Evolutionary conservation across 2,797 vertebrate species (phyloP).

Genomic region (Prionace glauca): DNA sequence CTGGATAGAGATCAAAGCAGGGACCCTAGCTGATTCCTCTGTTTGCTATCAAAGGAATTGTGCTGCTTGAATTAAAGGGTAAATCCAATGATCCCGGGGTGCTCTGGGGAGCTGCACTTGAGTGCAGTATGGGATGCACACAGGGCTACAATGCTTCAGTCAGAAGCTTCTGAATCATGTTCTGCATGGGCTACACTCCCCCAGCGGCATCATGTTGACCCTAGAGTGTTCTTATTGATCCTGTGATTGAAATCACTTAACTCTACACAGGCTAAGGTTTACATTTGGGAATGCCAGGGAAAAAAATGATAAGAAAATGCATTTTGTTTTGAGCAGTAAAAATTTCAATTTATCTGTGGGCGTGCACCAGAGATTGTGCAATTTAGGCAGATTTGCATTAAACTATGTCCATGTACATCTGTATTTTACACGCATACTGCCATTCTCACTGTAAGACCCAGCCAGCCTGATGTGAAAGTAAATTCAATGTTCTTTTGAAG

Average conservation of each 20-base stretch:
- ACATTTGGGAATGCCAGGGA: not conserved
- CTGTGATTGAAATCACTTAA: not conserved
- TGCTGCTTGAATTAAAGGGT: not conserved
- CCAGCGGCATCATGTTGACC: not conserved
- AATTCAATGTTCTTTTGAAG: conserved; percentile 14
- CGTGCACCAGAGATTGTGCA: not conserved
- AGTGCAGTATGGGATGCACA: not conserved
- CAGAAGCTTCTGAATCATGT: not conserved
- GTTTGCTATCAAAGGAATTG: not conserved
- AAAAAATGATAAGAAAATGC: not conserved
- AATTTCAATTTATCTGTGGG: not conserved
- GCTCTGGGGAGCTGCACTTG: not conserved
- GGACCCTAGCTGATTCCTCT: not conserved
- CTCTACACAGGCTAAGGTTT: not conserved
- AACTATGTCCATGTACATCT: not conserved
- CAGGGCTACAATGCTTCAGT: not conserved
- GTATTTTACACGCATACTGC: not conserved
- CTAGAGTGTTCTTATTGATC: not conserved
- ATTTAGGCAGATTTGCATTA: not conserved
- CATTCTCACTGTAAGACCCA: not conserved
- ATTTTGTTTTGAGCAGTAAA: not conserved
- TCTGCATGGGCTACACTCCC: not conserved
- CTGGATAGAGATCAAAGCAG: not conserved
- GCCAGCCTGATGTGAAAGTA: conserved; percentile 5
- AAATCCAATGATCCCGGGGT: not conserved